Conservation (phyloP, 2,113 vertebrate species). For the Arenaria interpres region DNA sequence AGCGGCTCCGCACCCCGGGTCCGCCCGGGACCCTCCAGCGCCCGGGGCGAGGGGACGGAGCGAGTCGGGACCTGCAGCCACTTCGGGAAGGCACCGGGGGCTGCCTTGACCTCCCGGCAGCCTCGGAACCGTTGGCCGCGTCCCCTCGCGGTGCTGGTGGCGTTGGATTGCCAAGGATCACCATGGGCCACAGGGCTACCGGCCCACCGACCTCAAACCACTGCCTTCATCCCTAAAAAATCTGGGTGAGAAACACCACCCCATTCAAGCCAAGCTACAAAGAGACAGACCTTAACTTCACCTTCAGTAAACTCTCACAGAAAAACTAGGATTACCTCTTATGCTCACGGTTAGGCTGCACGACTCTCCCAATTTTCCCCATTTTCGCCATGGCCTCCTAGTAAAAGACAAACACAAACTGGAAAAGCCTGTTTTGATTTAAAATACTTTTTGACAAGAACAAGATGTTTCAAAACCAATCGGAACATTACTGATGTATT, state of each 20-base stretch:
- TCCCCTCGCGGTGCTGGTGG: not conserved
- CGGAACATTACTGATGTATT: slow-evolving; percentile 54
- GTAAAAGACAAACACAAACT: slow-evolving; percentile 62
- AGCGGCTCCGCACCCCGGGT: not conserved
- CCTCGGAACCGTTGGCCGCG: not conserved
- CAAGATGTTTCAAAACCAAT: slow-evolving; percentile 62
- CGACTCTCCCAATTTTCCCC: slow-evolving; percentile 86
- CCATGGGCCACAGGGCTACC: not conserved
- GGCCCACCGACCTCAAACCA: rapidly evolving
- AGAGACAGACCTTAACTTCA: not conserved
- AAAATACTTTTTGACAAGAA: slow-evolving; percentile 66
- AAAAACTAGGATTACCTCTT: slow-evolving; percentile 75
- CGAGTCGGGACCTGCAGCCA: not conserved
- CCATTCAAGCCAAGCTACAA: not conserved
- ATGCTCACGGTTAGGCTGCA: slow-evolving; percentile 80
- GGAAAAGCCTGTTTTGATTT: slow-evolving; percentile 60
- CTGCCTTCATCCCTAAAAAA: not conserved
- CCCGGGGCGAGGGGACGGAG: not conserved
- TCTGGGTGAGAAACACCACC: not conserved
- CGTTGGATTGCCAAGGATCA: no score
- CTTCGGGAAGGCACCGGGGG: not conserved
- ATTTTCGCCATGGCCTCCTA: slow-evolving; percentile 94
- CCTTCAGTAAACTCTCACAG: not conserved
- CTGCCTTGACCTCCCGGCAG: not conserved
- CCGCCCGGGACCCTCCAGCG: not conserved